Evolutionary conservation across 1,140 invertebrate genomes (phyloP).

Genomic region (Chlorops oryzae): DNA sequence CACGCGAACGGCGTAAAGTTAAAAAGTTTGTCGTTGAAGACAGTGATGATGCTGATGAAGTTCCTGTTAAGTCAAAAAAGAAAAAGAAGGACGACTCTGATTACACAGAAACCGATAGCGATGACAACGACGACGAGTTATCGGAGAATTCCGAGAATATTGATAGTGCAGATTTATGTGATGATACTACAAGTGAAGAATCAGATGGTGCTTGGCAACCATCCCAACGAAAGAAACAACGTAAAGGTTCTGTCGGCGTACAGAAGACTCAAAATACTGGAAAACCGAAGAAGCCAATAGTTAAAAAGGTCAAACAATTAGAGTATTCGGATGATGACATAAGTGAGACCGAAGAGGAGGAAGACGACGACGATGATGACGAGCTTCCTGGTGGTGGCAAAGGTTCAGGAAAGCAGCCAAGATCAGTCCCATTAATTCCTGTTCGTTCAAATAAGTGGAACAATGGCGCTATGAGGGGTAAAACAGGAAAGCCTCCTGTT

Average conservation of each 20-base stretch:
- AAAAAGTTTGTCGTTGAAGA: constrained; percentile 42
- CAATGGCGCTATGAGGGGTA: constrained; percentile 9
- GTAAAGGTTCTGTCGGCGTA: constrained; percentile 11
- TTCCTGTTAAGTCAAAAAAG: constrained; percentile 21
- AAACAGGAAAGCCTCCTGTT: no score
- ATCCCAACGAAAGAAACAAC: constrained; percentile 36
- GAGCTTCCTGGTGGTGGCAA: constrained; percentile 28
- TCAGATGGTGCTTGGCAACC: constrained; percentile 40
- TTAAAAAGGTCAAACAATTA: constrained; percentile 31
- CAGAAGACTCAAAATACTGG: constrained; percentile 22
- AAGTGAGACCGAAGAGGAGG: constrained; percentile 38
- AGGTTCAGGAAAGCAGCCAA: constrained; percentile 40
- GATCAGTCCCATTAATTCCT: constrained; percentile 33
- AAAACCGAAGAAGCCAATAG: constrained; percentile 29
- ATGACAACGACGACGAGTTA: constrained; percentile 54
- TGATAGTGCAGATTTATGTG: constrained; percentile 54
- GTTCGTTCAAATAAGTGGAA: constrained; percentile 5
- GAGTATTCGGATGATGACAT: constrained; percentile 44
- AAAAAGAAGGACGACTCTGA: constrained; percentile 42
- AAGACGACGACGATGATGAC: constrained; percentile 36
- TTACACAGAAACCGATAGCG: constrained; percentile 50
- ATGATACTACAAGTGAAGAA: constrained; percentile 41
- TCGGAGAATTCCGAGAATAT: constrained; percentile 53
- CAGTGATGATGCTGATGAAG: constrained; percentile 39
- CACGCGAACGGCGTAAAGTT: constrained; percentile 37